A percentile compares a stretch with the other conserved stretches of the same genome.
Evolutionary conservation across 2,113 vertebrate species (phyloP).

Genomic region (Microtus montanus): DNA sequence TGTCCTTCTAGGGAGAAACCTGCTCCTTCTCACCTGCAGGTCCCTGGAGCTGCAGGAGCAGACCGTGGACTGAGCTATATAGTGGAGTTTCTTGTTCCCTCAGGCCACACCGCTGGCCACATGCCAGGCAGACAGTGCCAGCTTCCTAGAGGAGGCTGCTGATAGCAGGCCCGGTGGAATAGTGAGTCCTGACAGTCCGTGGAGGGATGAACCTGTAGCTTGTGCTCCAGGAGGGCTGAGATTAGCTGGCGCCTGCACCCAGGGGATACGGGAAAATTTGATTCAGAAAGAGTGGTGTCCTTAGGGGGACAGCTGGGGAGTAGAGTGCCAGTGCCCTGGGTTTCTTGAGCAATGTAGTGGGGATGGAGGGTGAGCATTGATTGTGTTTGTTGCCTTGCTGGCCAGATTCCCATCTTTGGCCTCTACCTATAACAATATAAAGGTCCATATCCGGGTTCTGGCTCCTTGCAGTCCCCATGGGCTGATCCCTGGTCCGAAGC

Average conservation of each 20-base stretch:
- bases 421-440: not conserved
- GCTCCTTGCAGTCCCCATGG: not conserved
- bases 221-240: not conserved
- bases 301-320: not conserved
- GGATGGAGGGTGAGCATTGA: not conserved
- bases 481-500: not conserved
- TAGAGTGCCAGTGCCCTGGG: not conserved
- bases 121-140: conserved; percentile 53
- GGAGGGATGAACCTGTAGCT: not conserved
- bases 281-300: not conserved
- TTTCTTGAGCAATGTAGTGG: not conserved
- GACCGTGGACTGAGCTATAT: not conserved
- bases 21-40: conserved; percentile 69
- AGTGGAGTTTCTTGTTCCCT: not conserved
- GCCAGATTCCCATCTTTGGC: not conserved
- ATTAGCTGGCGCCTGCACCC: not conserved
- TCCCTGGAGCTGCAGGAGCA: conserved; percentile 51
- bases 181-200: not conserved
- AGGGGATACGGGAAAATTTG: not conserved
- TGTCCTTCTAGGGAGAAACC: not conserved
- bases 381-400: not conserved
- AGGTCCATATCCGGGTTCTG: not conserved
- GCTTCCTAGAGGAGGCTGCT: conserved; percentile 67
- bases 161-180: not conserved
- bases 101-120: conserved; percentile 51